Evolutionary conservation across 64 coral and sea anemone genomes (phyloP).

Genomic region (Orbicella faveolata): DNA sequence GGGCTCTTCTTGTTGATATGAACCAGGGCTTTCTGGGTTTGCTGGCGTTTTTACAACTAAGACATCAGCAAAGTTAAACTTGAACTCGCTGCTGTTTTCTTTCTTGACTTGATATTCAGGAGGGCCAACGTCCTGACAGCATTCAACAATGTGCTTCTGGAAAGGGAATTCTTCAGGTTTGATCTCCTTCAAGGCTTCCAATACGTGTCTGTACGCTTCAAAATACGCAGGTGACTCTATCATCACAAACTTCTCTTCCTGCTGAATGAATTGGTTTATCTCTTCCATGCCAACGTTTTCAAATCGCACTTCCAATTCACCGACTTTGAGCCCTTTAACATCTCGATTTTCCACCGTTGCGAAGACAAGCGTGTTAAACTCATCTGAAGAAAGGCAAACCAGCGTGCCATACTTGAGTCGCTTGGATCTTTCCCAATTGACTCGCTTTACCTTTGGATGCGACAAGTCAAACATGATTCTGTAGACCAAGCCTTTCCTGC

Average conservation of each 20-base stretch:
- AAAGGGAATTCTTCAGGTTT: conserved; percentile 35
- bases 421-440: conserved; percentile 73
- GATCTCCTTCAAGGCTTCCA: conserved; percentile 52
- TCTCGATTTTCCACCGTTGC: conserved; percentile 71
- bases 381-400: conserved; percentile 70
- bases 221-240: conserved; percentile 78
- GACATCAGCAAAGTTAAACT: neutral
- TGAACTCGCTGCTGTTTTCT: neutral
- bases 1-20: too few species aligned
- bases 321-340: conserved; percentile 6
- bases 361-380: conserved; percentile 64
- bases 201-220: conserved; percentile 73
- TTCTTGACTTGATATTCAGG: conserved; percentile 24
- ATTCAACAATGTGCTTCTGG: conserved; percentile 61
- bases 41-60: neutral
- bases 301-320: conserved; percentile 71
- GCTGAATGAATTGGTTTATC: conserved; percentile 23
- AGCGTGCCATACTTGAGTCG: conserved; percentile 81
- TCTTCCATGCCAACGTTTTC: conserved; percentile 10
- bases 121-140: conserved; percentile 16
- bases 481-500: conserved; percentile 54
- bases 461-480: conserved; percentile 58
- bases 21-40: too few species aligned
- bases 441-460: conserved; percentile 15
- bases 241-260: conserved; percentile 56